Conservation (phyloP, 2,888 invertebrate genomes). For the Apodemia zela region DNA sequence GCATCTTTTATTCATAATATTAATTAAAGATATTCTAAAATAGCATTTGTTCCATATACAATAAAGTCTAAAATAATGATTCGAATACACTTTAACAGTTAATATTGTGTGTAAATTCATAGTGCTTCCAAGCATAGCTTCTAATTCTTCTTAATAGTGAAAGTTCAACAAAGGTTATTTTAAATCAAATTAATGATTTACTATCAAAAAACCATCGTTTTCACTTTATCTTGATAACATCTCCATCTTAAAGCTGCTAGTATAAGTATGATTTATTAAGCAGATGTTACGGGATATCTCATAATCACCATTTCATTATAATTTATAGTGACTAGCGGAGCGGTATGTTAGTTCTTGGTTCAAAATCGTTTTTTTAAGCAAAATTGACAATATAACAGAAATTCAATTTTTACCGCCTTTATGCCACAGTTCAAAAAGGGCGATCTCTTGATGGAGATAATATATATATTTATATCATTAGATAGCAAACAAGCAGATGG, state of each 20-base stretch:
- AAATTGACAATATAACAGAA: no score
- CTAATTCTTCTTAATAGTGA: constrained; percentile 9
- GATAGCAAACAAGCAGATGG: no score
- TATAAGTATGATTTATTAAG: constrained; percentile 6
- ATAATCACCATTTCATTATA: neutral
- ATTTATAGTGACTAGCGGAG: neutral
- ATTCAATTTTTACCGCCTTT: no score
- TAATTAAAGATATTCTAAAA: neutral
- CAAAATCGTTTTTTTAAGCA: no score
- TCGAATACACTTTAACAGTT: neutral
- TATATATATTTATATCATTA: no score
- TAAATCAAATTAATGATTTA: constrained; percentile 20
- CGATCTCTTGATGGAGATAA: no score
- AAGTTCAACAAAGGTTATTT: constrained; percentile 19
- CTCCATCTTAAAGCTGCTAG: constrained; percentile 1
- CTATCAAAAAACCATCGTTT: constrained; percentile 18
- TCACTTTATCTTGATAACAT: constrained; percentile 21
- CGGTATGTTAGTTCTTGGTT: neutral
- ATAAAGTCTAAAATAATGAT: neutral
- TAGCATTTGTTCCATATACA: neutral
- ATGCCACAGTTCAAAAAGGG: no score
- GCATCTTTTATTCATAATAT: neutral
- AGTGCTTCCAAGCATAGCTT: neutral
- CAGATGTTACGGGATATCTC: neutral
- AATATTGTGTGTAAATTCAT: neutral